phyloP scores from a whole-genome alignment of 2,888 invertebrate species.

The Colletes collaris region DNA sequence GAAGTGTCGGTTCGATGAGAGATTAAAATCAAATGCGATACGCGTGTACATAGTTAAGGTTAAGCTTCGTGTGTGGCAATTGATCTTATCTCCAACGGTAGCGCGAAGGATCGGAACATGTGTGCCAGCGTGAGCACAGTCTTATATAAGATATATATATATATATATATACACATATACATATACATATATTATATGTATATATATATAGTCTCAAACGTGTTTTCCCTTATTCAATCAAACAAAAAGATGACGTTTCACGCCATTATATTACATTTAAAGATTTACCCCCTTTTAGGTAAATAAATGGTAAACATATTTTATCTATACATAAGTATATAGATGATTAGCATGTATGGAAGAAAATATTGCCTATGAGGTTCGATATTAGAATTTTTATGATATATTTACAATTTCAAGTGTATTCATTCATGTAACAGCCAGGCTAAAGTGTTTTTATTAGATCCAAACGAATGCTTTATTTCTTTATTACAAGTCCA shows the following conservation, averaged over 20 bases:
- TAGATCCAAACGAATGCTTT: slow-evolving; percentile 13
- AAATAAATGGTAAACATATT: slow-evolving; percentile 41
- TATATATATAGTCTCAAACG: slow-evolving; percentile 22
- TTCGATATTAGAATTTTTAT: slow-evolving; percentile 63
- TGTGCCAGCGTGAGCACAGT: slow-evolving; percentile 45
- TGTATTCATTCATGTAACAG: slow-evolving; percentile 41
- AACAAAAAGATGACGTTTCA: slow-evolving; percentile 26
- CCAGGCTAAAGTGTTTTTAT: slow-evolving; percentile 22
- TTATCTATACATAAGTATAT: slow-evolving; percentile 31
- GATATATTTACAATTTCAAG: slow-evolving; percentile 41
- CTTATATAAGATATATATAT: slow-evolving; percentile 51
- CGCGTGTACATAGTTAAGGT: slow-evolving; percentile 69
- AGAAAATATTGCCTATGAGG: slow-evolving; percentile 41
- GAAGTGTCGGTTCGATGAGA: slow-evolving; percentile 30
- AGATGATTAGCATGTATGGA: slow-evolving; percentile 39
- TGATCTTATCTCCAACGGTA: slow-evolving; percentile 61
- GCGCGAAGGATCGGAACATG: slow-evolving; percentile 49
- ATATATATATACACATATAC: not conserved
- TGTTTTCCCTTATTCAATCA: slow-evolving; percentile 33
- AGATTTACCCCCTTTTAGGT: slow-evolving; percentile 27
- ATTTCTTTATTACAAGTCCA: not conserved
- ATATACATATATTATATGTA: too few relatives aligned
- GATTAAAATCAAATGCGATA: slow-evolving; percentile 63
- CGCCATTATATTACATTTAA: slow-evolving; percentile 11
- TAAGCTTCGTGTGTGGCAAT: slow-evolving; percentile 65